Base-by-base conservation (phyloP, 1,140 invertebrate species). In the Drosophila sp. region DNA sequence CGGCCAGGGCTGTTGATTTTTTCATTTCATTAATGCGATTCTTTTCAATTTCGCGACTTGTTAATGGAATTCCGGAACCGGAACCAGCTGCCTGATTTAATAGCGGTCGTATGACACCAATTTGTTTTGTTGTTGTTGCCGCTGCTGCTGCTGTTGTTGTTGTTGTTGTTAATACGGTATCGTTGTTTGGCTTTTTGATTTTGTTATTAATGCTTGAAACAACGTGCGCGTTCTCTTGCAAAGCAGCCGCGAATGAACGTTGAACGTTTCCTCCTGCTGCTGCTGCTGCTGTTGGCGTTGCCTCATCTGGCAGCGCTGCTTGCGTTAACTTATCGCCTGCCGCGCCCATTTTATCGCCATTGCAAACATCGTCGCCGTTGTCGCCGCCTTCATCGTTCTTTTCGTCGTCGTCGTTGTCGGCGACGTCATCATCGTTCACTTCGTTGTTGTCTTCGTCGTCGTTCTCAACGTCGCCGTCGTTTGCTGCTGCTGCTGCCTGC, bases 1-100 rank as follows among this genome's bases (percentile, higher is more conserved):
- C 67, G 40, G 61, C 77, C 57, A 80, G 43, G n/a, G 78, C 79
- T 18, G 70, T 73, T 8, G 87, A 80, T 57, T 92, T 94, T 84
- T 95, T 96, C 50, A 94, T 93, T 38, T 93, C 93, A 92, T 96
- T 96, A 62, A 95, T 95, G 21, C 94, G 91, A 91, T 96, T 96
- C 89, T 95, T 95, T 80, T 95, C 95, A 16, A 95, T 93, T 90
- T 95, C 95, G 29, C 94, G 91, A 50, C 93, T 93, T 34, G 94
- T 95, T 27, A 95, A 76, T 18, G 93, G 92, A 38, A 67, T 51
- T 61, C 69, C 34, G 27, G 40, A 76, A 21, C 18, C 21, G 16
- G 50, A 53, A 32, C 50, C 14, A 9, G 54, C 21, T 48, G 27
- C 46, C 16, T 65, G 75, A 36, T 38, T 83, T 56, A 80, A 65